Evolutionary conservation across 2,113 vertebrate genomes (phyloP).

Genomic region (Monopterus albus): DNA sequence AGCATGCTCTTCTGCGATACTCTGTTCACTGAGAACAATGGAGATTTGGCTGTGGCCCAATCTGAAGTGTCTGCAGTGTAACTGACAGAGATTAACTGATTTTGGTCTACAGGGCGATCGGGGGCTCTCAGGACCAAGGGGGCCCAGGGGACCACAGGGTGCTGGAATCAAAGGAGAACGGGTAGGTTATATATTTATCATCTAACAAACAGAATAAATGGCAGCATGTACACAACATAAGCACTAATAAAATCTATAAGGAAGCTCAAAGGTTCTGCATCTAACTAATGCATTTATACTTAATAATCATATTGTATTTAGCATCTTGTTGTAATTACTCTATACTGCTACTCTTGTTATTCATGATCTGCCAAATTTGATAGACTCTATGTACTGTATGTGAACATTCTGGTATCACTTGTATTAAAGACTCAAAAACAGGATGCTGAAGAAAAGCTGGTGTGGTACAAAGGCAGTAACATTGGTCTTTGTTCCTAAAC

Average conservation of each 20-base stretch:
- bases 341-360: no score
- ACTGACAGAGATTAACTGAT: slow-evolving; percentile 41
- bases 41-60: slow-evolving; percentile 50
- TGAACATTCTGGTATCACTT: no score
- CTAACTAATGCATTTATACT: no score
- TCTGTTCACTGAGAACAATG: slow-evolving; percentile 55
- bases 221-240: slow-evolving; percentile 60
- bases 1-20: slow-evolving; percentile 33
- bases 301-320: no score
- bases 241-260: slow-evolving; percentile 68
- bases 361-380: no score
- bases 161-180: slow-evolving; percentile 89
- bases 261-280: slow-evolving; percentile 35
- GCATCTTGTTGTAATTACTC: no score
- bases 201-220: slow-evolving; percentile 42
- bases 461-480: no score
- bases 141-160: slow-evolving; percentile 86
- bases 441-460: no score
- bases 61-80: slow-evolving; percentile 23
- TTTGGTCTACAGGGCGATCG: slow-evolving; percentile 85
- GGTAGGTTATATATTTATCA: slow-evolving; percentile 82
- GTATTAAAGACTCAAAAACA: no score
- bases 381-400: no score
- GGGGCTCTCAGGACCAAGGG: slow-evolving; percentile 87
- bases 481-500: no score